Evolutionary conservation across 2,888 invertebrate species (phyloP).

Genomic region (Oeneis ivallda): DNA sequence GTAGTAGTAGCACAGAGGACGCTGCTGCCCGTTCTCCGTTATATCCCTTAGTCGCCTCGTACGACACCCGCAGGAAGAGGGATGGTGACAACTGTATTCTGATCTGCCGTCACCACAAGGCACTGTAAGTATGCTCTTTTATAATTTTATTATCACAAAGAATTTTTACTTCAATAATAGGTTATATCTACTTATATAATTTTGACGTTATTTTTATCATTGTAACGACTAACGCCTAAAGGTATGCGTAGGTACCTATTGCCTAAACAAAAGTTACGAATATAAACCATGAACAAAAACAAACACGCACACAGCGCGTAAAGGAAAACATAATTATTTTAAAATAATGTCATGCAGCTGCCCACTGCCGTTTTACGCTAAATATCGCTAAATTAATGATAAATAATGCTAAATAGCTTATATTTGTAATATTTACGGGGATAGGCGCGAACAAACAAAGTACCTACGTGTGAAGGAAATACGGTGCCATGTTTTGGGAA

Average conservation of each 20-base stretch:
- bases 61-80: too few species aligned
- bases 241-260: slow-evolving; percentile 4
- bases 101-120: too few species aligned
- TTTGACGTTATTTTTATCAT: too few species aligned
- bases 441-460: slow-evolving; percentile 10
- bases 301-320: slow-evolving; percentile 18
- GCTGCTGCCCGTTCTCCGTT: too few species aligned
- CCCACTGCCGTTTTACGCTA: slow-evolving; percentile 14
- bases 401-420: slow-evolving; percentile 24
- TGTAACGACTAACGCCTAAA: too few species aligned
- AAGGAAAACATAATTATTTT: slow-evolving; percentile 35
- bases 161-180: too few species aligned
- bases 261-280: slow-evolving; percentile 30
- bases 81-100: too few species aligned
- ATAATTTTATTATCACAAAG: too few species aligned
- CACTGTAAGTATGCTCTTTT: too few species aligned
- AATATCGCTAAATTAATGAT: slow-evolving; percentile 4
- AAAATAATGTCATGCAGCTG: slow-evolving; percentile 39
- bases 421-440: slow-evolving; percentile 8
- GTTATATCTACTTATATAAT: too few species aligned
- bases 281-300: slow-evolving; percentile 31
- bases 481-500: background rate
- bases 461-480: background rate
- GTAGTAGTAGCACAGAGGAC: too few species aligned
- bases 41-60: too few species aligned